Percentiles rank a stretch among this genome's conserved stretches.
Conservation (phyloP, 2,797 vertebrate genomes). For the Sebastes wilsoni region DNA sequence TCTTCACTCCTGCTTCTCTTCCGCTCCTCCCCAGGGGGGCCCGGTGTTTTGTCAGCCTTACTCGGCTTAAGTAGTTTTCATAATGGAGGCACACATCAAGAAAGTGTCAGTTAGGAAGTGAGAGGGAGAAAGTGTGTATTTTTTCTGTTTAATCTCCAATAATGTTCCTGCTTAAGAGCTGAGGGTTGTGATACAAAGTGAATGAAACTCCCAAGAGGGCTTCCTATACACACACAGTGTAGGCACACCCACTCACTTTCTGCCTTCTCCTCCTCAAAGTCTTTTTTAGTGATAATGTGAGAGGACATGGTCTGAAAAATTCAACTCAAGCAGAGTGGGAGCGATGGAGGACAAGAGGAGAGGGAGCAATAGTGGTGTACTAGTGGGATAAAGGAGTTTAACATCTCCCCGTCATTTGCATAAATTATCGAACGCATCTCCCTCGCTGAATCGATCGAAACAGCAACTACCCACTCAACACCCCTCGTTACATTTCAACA, state of each 20-base stretch:
- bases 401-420: constrained; percentile 11
- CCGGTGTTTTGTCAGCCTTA: constrained; percentile 33
- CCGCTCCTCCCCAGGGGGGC: constrained; percentile 12
- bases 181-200: constrained; percentile 2
- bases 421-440: constrained; percentile 37
- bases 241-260: background rate
- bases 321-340: constrained; percentile 13
- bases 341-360: background rate
- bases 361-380: background rate
- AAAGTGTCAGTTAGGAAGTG: constrained; percentile 13
- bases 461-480: background rate
- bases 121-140: constrained; percentile 5
- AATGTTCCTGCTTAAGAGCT: constrained; percentile 43
- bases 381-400: background rate
- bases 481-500: background rate
- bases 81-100: constrained; percentile 29
- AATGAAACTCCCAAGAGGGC: constrained; percentile 2
- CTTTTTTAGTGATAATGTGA: constrained; percentile 26
- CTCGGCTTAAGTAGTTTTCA: constrained; percentile 38
- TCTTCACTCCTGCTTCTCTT: background rate
- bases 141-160: constrained; percentile 52
- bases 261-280: constrained; percentile 31
- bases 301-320: constrained; percentile 41
- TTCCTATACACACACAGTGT: constrained; percentile 1
- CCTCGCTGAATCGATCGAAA: constrained; percentile 13